Evolutionary conservation across 2,888 invertebrate species (phyloP).

Genomic region (Acrobasis consociella): DNA sequence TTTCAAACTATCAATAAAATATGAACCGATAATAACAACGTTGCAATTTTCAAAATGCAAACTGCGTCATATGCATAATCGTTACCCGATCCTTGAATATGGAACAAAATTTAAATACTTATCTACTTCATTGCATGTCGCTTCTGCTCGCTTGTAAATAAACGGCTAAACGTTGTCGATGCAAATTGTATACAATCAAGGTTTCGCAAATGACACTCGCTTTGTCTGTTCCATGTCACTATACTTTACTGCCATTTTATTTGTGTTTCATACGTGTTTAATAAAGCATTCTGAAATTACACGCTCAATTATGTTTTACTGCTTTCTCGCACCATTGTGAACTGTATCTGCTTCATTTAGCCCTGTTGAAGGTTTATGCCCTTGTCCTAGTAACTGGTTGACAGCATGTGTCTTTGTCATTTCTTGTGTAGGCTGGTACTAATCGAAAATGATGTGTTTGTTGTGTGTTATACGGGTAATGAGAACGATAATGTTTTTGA

Average conservation of each 20-base stretch:
- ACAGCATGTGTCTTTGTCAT: conserved; percentile 4
- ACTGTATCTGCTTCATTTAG: not conserved
- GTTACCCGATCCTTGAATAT: conserved; percentile 39
- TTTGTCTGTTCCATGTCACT: conserved; percentile 33
- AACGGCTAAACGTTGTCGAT: conserved; percentile 37
- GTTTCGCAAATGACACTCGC: conserved; percentile 41
- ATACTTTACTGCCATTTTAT: conserved; percentile 27
- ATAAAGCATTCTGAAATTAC: conserved; percentile 1
- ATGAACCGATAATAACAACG: no score
- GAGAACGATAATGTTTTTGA: not conserved
- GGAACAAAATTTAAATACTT: conserved; percentile 53
- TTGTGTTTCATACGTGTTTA: not conserved
- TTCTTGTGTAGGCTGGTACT: conserved; percentile 6
- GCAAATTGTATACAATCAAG: conserved; percentile 49
- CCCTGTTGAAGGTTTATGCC: not conserved
- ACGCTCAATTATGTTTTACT: not conserved
- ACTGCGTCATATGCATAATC: not conserved
- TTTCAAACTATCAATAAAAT: no score
- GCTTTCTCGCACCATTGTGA: not conserved
- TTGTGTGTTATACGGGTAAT: conserved; percentile 4
- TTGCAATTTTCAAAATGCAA: not conserved
- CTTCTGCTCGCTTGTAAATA: conserved; percentile 34
- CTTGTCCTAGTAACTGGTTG: conserved; percentile 9
- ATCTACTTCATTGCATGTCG: conserved; percentile 22
- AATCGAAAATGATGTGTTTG: not conserved